A percentile compares a stretch with the other conserved stretches of the same genome.
phyloP scores from a whole-genome alignment of 1,140 invertebrate species.

The Lordiphosa stackelbergi region DNA sequence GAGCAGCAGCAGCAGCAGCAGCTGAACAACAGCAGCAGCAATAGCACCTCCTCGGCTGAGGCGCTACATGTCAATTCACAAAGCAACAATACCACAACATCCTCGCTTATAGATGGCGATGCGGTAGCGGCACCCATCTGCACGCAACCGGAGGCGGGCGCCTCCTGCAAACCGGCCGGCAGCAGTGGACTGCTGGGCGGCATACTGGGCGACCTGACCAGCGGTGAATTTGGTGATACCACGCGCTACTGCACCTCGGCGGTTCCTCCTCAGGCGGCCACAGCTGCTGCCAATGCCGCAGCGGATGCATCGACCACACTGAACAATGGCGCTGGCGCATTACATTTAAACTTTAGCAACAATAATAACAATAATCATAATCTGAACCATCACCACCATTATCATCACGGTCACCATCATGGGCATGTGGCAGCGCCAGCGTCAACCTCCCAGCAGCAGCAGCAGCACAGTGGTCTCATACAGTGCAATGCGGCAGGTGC shows the following conservation, averaged over 20 bases:
- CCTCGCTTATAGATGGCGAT: slow-evolving; percentile 70
- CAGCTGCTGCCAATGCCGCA: slow-evolving; percentile 10
- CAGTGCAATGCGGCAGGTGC: slow-evolving; percentile 66
- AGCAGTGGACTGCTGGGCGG: slow-evolving; percentile 67
- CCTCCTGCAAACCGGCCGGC: slow-evolving; percentile 54
- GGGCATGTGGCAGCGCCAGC: slow-evolving; percentile 22
- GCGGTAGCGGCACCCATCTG: slow-evolving; percentile 67
- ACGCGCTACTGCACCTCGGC: slow-evolving; percentile 75
- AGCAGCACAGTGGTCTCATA: slow-evolving; percentile 64
- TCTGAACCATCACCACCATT: slow-evolving; percentile 60
- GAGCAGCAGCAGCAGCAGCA: slow-evolving; percentile 28
- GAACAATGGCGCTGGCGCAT: slow-evolving; percentile 62
- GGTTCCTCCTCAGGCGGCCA: slow-evolving; percentile 48
- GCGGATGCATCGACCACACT: slow-evolving; percentile 22
- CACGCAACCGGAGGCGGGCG: slow-evolving; percentile 70
- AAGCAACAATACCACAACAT: slow-evolving; percentile 48
- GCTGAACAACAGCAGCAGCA: slow-evolving; percentile 48
- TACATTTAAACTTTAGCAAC: slow-evolving; percentile 75
- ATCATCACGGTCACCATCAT: slow-evolving; percentile 34
- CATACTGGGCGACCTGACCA: slow-evolving; percentile 70
- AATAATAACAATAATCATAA: slow-evolving; percentile 74
- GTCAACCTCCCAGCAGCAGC: slow-evolving; percentile 35
- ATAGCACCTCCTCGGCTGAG: slow-evolving; percentile 49
- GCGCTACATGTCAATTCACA: slow-evolving; percentile 62
- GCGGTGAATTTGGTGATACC: slow-evolving; percentile 75